Evolutionary conservation across 2,113 vertebrate genomes (phyloP), one percentile per base, ranked within the genome.

Genomic region (Nanorana parkeri): DNA sequence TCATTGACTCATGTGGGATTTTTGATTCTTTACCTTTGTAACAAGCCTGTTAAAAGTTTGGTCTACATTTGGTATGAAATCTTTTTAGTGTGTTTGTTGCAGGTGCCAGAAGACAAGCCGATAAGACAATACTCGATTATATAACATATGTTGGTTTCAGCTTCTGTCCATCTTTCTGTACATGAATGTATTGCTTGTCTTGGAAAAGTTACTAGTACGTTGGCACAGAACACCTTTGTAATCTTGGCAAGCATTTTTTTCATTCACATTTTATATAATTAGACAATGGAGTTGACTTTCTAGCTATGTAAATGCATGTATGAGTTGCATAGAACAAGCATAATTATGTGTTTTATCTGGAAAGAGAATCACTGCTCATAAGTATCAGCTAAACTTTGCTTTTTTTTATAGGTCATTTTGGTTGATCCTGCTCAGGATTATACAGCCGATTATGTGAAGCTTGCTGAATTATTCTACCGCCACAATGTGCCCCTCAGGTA

Each of bases 401-500:
- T 89, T 86, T n/a, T 75, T 83, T 88, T 85, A 76, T 89, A 99
- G 98, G 94, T 99, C 86, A 78, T 99, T 76, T 96, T 98, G 89
- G 86, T 99, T 75, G 95, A 99, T 89, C 97, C 97, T 32, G 77
- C 89, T 77, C 94, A 93, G 84, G 92, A 96, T 89, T 92, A 95
- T 87, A 92, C 93, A 68, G 84, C 86, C 56, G 94, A 95, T 85
- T 93, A 97, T 86, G 90, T 99, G 84, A 96, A 95, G 88, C 87
- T 98, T 64, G 94, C 94, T 41, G 94, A 95, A 85, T 88, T 95
- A 52, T 96, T 98, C 87, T 95, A 95, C 92, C 93, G 93, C 77
- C 94, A 97, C 77, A 94, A 95, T 87, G 88, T 96, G 80, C 97
- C 98, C 76, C 90, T 99, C 85, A 95, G 97, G 98, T 99, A 92